Evolutionary conservation across 23 tunicate species (phyloP).

Genomic region (Corella eumyota): DNA sequence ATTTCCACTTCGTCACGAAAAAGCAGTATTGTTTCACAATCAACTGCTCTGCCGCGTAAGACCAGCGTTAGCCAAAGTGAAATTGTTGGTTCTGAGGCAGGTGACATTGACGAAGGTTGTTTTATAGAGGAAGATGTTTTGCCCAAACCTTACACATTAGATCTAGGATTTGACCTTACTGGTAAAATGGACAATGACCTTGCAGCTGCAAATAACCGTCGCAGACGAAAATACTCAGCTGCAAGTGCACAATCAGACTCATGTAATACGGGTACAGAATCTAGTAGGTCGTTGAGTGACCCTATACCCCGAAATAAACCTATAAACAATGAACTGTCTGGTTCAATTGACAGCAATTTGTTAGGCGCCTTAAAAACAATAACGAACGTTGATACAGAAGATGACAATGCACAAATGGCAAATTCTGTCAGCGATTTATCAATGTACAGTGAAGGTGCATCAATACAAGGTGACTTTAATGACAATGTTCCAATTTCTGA

Average conservation of each 20-base stretch:
- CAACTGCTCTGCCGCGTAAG: conserved; percentile 36
- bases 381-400: neutral
- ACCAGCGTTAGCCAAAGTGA: conserved; percentile 1
- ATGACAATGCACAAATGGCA: neutral
- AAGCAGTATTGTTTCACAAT: conserved; percentile 52
- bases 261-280: conserved; percentile 3
- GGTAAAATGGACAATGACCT: neutral
- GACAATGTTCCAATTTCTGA: neutral
- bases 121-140: conserved; percentile 15
- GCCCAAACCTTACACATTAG: neutral
- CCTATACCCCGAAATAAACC: conserved; percentile 4
- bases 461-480: conserved; percentile 17
- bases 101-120: conserved; percentile 8
- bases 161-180: neutral
- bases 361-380: neutral
- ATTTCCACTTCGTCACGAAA: conserved; percentile 29
- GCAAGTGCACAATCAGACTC: neutral
- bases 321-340: neutral
- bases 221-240: conserved; percentile 7
- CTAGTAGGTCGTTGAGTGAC: conserved; percentile 4
- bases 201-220: neutral
- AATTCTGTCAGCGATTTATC: conserved; percentile 30
- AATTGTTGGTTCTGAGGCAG: neutral
- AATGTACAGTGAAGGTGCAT: conserved; percentile 15
- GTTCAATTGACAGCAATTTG: neutral